Evolutionary conservation across 92 coral and sea anemone species (phyloP), one percentile per base, ranked within the genome.

Genomic region (Zoanthus sociatus): DNA sequence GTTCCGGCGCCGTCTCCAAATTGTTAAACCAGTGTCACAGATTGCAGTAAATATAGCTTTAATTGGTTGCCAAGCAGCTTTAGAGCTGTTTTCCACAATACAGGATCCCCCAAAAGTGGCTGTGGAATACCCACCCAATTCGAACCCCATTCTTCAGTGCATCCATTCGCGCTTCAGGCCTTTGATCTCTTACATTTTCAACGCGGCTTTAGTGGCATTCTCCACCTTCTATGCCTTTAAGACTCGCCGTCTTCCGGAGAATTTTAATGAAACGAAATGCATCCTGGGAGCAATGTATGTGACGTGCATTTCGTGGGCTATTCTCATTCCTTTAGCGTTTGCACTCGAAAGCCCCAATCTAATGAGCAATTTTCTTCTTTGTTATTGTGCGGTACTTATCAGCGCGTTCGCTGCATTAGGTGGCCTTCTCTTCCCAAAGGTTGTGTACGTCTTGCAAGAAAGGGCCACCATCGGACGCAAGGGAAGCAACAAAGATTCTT

Each of bases 171-270:
- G 61, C 21, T 81, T 81, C 58, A 70, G 85, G 45, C 85, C 85
- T 48, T 81, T 81, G 73, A 68, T 81, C 5, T 81, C 85, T 0
- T 81, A 81, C 46, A 81, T 66, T 32, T 81, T 81, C 21, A 81
- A 81, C 20, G 85, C 60, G 7, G 85, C 73, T 13, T n/a, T 81
- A 51, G 85, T 81, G 1, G 75, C 85, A 5, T 81, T 81, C 60
- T 63, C 74, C n/a, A 81, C 74, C 7, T 81, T 81, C 30, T 81
- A 81, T 32, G 85, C 85, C 7, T 81, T 44, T 48, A 81, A 81
- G 54, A 81, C 85, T 31, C 85, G 85, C 20, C 85, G 66, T 48
- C 85, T 81, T 64, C 85, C 85, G 42, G 85, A 66, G 75, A 81
- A 81, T 66, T 81, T 81, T 46, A 81, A 81, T 18, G 85, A 81